Evolutionary conservation across 2,888 invertebrate genomes (phyloP).

Genomic region (Pyralis farinalis): DNA sequence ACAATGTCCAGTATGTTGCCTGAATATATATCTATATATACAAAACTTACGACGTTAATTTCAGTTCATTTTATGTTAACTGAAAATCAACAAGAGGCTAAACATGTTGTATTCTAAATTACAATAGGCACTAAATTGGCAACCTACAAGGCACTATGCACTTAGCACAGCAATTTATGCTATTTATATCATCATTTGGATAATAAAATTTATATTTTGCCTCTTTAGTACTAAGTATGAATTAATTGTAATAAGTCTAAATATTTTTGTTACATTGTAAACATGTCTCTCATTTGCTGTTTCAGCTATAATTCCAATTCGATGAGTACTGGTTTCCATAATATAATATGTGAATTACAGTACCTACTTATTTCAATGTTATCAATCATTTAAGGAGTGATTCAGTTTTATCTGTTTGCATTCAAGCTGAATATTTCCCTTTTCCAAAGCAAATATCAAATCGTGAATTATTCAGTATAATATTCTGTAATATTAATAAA

Average conservation of each 20-base stretch:
- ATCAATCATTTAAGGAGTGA: background rate
- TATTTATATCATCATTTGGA: constrained; percentile 47
- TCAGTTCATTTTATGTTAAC: constrained; percentile 17
- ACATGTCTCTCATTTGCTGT: background rate
- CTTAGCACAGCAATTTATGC: constrained; percentile 76
- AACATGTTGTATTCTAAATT: constrained; percentile 39
- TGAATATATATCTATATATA: constrained; percentile 15
- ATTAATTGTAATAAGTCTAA: background rate
- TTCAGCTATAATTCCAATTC: background rate
- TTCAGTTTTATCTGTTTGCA: background rate
- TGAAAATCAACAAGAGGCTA: constrained; percentile 17
- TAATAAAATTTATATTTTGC: constrained; percentile 43
- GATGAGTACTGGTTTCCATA: too few relatives aligned
- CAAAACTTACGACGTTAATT: constrained; percentile 22
- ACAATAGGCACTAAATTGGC: constrained; percentile 82
- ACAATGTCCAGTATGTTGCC: constrained; percentile 8
- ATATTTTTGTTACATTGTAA: background rate
- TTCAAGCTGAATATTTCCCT: background rate
- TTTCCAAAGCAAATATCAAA: background rate
- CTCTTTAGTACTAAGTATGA: background rate
- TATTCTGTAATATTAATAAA: background rate
- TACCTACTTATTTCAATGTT: background rate
- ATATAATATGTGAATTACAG: background rate
- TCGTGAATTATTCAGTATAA: background rate
- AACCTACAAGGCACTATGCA: constrained; percentile 83